These are phyloP conservation scores for Sussaba pulchella DNA, from an alignment of 2,888 invertebrate species.

Conservation along the genomic window DNA sequence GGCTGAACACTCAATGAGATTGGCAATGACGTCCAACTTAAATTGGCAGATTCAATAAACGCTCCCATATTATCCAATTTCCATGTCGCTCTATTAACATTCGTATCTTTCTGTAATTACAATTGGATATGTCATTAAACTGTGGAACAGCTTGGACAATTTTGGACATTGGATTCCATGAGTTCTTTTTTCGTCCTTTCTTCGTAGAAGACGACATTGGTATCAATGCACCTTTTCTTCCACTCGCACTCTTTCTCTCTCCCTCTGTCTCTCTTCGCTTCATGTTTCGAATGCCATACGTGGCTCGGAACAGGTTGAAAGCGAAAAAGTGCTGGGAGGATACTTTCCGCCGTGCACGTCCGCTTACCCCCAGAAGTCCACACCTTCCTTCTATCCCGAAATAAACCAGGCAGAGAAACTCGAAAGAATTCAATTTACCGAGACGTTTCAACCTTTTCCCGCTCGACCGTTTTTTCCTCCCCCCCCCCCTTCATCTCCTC, in stretches of 20 bases:
- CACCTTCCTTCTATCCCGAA: constrained; percentile 16
- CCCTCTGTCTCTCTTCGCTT: constrained; percentile 5
- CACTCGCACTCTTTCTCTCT: background rate
- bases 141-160: no score
- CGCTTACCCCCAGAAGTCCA: background rate
- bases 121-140: no score
- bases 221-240: no score
- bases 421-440: constrained; percentile 62
- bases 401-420: constrained; percentile 59
- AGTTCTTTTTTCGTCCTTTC: no score
- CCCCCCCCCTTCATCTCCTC: background rate
- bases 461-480: constrained; percentile 16
- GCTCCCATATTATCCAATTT: no score
- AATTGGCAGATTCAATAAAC: no score
- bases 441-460: constrained; percentile 49
- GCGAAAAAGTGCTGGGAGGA: background rate
- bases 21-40: no score
- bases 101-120: no score
- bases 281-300: constrained; percentile 37
- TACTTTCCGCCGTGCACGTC: constrained; percentile 8
- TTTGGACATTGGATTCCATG: no score
- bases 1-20: no score
- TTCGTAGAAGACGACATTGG: no score
- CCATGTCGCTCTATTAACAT: no score
- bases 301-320: background rate